Evolutionary conservation across 1,140 invertebrate genomes (phyloP), one percentile per base, ranked within the genome.

Genomic region (Cyclina sinensis): DNA sequence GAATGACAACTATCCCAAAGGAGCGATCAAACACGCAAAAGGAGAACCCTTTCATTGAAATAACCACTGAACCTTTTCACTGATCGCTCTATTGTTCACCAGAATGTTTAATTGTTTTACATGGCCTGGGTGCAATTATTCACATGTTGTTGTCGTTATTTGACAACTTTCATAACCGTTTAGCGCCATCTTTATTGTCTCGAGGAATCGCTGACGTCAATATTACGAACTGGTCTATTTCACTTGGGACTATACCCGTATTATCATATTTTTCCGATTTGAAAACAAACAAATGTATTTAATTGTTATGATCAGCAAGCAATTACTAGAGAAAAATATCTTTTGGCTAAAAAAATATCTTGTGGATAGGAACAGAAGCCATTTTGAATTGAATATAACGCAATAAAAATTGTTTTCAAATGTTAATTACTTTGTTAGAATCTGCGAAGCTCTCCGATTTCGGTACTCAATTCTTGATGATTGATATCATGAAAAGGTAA

Each of bases 21-120:
- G 79, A 81, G 30, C 59, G n/a, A 65, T 81, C 51, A 81, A 62
- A 65, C 54, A 62, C 79, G 59, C 79, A 62, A 62, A 65, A 65
- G 54, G 39, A 62, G 35, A 46, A 81, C 79, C 79, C 79, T 81
- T 81, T 81, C 48, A 81, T 81, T 81, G 79, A 81, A 27, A 81
- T 81, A 81, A 81, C 79, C 79, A 46, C 57, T 81, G 54, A 81
- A 35, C 79, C 79, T 65, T 62, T 81, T 81, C 59, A 62, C n/a
- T 81, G 79, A 62, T 62, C 32, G 35, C 18, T 65, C 59, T 65
- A 57, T 59, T 62, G 79, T 81, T 37, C 16, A 18, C 5, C n/a
- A 39, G 51, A 35, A 81, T 57, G 79, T 24, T 84, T 86, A 76
- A 76, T 86, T 86, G 83, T 86, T 86, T 86, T 73, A 24, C n/a